Evolutionary conservation across 2,888 invertebrate genomes (phyloP), one percentile per base, ranked within the genome.

Genomic region (Agrypnus murinus): DNA sequence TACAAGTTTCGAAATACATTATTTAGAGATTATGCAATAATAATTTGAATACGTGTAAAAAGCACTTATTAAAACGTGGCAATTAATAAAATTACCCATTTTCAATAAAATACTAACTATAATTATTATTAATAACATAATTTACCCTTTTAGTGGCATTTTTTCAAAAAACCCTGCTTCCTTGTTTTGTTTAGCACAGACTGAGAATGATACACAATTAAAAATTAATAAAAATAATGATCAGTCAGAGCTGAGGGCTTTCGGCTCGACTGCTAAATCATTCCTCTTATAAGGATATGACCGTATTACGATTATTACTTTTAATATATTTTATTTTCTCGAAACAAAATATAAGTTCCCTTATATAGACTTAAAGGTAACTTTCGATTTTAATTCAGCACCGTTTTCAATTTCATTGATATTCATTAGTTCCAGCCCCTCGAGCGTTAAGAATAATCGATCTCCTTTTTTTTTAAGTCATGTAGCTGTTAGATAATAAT

Each of bases 381-480:
- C 71, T 71, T 71, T 71, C 71, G 62, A 65, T 68, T 71, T 67
- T 67, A 64, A 67, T 67, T 71, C 53, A 67, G 17, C 31, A 12
- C 36, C 55, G 65, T 58, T 69, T 69, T 69, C 70, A 48, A 62
- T 62, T 62, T 45, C 65, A 59, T 65, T 65, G 65, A 70, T 48
- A 60, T 70, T 58, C 69, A 64, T 69, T 69, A 63, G 36, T 38
- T 50, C 25, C 12, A 50, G 50, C 31, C 34, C 55, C 55, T 17
- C 36, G 5, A 14, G 55, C 50, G 4, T 12, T 31, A 12, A 12
- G 31, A 50, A 43, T 43, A 43, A 50, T 50, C 31, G 50, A 50
- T 50, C 50, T 50, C 50, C 19, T 25, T 25, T 25, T 25, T n/a
- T 25, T 25, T 25, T 50, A 50, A 50, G 50, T 12, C 50, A 12